Conservation (phyloP, 2,797 vertebrate species). For the Prionace glauca region DNA sequence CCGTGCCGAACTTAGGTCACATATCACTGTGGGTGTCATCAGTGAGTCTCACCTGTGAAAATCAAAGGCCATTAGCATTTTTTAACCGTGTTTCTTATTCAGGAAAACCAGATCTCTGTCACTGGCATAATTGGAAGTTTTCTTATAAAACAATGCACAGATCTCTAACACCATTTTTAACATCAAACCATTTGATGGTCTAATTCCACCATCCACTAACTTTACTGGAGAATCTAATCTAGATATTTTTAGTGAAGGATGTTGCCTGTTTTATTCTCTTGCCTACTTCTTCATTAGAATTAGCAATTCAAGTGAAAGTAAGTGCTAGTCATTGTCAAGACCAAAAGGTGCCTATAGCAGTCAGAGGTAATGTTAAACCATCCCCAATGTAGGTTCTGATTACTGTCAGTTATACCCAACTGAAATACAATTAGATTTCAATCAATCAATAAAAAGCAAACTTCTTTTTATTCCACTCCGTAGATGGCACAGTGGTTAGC, state of each 20-base stretch:
- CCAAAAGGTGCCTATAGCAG: neutral
- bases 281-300: neutral
- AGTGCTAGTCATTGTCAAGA: neutral
- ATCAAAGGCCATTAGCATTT: neutral
- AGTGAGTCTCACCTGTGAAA: neutral
- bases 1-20: too few relatives aligned
- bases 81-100: neutral
- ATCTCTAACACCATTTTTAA: neutral
- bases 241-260: neutral
- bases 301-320: neutral
- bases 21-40: neutral
- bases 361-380: neutral
- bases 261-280: neutral
- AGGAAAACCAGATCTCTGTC: neutral
- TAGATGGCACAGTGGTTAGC: too few relatives aligned
- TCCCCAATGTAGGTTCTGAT: neutral
- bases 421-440: neutral
- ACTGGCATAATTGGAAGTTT: neutral
- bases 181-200: neutral
- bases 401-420: too few relatives aligned
- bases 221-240: neutral
- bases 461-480: neutral
- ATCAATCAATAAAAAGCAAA: neutral
- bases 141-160: neutral
- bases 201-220: neutral